Evolutionary conservation across 1,140 invertebrate genomes (phyloP).

Genomic region (Polypedilum pembai): DNA sequence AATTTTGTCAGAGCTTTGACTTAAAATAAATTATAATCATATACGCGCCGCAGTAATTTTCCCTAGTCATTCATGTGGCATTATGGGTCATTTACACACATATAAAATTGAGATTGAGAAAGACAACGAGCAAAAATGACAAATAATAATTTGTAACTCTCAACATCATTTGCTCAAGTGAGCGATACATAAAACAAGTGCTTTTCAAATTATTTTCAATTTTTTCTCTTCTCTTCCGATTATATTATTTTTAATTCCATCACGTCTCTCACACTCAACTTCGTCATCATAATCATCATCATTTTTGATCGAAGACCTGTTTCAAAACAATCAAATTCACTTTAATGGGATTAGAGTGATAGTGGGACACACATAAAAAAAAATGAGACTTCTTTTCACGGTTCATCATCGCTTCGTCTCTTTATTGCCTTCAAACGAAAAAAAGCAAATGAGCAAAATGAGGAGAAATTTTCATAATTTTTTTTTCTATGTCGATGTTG

Average conservation of each 20-base stretch:
- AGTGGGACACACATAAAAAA: constrained; percentile 4
- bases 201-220: constrained; percentile 13
- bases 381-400: neutral
- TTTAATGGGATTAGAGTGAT: constrained; percentile 22
- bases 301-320: neutral
- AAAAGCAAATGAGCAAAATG: too few species aligned
- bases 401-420: neutral
- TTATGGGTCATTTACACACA: constrained; percentile 11
- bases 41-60: too few species aligned
- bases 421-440: too few species aligned
- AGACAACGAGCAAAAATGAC: too few species aligned
- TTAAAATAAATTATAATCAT: too few species aligned
- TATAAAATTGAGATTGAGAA: too few species aligned
- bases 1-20: too few species aligned
- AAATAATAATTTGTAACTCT: too few species aligned
- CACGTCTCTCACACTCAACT: neutral
- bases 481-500: too few species aligned
- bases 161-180: neutral
- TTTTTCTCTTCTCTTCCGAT: neutral
- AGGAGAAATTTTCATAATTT: too few species aligned
- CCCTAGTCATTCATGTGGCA: neutral
- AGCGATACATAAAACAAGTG: neutral
- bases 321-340: neutral
- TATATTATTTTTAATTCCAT: neutral
- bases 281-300: neutral